These are phyloP conservation scores for Tiliacea citrago DNA, from an alignment of 2,888 invertebrate species.

Conservation along the genomic window DNA sequence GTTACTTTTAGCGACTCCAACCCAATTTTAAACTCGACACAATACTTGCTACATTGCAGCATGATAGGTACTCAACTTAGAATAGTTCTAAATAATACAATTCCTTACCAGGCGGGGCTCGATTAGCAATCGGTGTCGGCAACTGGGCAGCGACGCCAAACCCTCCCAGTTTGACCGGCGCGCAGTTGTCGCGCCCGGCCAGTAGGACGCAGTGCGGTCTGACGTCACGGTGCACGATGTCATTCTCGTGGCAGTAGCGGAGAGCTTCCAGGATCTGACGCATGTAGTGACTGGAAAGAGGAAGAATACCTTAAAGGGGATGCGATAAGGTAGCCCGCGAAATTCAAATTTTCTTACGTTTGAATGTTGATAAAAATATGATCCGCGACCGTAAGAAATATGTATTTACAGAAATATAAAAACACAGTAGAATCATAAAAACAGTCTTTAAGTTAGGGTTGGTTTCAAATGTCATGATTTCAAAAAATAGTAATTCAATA, in stretches of 20 bases:
- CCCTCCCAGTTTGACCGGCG: conserved; percentile 99
- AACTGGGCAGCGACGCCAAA: conserved; percentile 99
- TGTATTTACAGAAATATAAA: too few relatives aligned
- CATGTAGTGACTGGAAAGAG: conserved; percentile 97
- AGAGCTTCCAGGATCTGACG: conserved; percentile 99
- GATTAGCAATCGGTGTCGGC: conserved; percentile 93
- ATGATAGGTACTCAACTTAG: conserved; percentile 5
- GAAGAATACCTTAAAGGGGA: not conserved
- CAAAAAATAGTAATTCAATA: too few relatives aligned
- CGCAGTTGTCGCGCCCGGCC: conserved; percentile 99
- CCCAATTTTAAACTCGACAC: not conserved
- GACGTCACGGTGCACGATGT: conserved; percentile 99
- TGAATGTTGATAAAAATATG: not conserved
- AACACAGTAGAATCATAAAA: too few relatives aligned
- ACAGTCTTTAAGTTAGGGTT: too few relatives aligned
- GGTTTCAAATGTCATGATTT: too few relatives aligned
- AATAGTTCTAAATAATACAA: not conserved
- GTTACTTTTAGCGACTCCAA: not conserved
- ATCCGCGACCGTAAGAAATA: not conserved
- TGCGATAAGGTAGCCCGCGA: not conserved
- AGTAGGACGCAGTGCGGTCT: conserved; percentile 99
- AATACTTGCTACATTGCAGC: not conserved
- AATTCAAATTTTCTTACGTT: not conserved
- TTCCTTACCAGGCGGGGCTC: conserved; percentile 81
- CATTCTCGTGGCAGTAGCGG: conserved; percentile 99